Evolutionary conservation across 1,140 invertebrate genomes (phyloP).

Genomic region (Fopius arisanus): DNA sequence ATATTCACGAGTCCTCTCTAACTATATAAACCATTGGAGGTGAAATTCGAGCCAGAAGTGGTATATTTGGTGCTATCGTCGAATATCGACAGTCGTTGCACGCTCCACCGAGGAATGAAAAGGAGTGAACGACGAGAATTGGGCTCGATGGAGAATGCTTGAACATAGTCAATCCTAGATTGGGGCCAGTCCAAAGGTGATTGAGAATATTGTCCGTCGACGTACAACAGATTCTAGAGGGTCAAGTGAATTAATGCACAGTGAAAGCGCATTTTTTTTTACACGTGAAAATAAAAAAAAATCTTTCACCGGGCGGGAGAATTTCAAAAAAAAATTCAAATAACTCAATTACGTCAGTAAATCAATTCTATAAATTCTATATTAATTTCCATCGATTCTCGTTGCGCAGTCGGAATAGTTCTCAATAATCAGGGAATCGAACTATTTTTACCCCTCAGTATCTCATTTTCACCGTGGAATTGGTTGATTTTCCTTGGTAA

Average conservation of each 20-base stretch:
- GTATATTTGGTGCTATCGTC: constrained; percentile 37
- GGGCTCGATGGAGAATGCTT: neutral
- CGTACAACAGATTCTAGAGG: neutral
- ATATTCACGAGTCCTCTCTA: constrained; percentile 20
- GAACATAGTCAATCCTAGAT: neutral
- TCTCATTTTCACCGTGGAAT: no score
- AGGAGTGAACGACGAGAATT: neutral
- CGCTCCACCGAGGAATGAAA: constrained; percentile 1
- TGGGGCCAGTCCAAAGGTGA: neutral
- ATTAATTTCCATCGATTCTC: no score
- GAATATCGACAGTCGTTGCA: constrained; percentile 39
- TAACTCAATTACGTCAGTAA: no score
- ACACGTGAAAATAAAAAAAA: no score
- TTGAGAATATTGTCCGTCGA: neutral
- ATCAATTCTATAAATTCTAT: no score
- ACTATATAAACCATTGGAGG: neutral
- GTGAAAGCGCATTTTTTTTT: no score
- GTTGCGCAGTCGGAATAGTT: no score
- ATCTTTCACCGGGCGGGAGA: no score
- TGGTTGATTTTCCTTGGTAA: no score
- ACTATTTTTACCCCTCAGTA: no score
- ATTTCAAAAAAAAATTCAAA: no score
- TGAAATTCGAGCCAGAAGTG: constrained; percentile 1
- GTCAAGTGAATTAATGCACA: neutral
- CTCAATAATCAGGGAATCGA: no score